Evolutionary conservation across 30 jellyfish, hydroid and myxozoan species (phyloP), one percentile per base, ranked within the genome.

Genomic region (Hydractinia symbiolongicarpus): DNA sequence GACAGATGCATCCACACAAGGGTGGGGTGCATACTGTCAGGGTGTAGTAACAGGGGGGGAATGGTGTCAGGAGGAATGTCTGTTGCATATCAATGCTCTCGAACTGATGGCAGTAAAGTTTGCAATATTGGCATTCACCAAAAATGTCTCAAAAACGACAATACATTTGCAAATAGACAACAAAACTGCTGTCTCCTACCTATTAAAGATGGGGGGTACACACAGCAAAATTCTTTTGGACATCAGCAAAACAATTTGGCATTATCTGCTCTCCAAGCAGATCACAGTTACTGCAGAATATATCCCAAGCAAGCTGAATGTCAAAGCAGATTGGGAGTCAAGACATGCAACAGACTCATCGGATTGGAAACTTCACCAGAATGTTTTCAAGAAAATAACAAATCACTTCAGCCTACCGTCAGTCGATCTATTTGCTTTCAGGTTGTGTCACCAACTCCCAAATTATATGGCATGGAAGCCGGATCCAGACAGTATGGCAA

Each of bases 281-380:
- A 71, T 82, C 89, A 82, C 84, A 16, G 55, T 82, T 82, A 82
- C 89, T 50, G 84, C 78, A 30, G 89, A 82, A 17, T 68, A 72
- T 56, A 52, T 82, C 54, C 84, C 89, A 57, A 49, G 85, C 54
- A 49, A 21, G 44, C 81, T 82, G 66, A 82, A 72, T 52, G 9
- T 57, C 81, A 49, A 79, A 70, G 87, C 87, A 9, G 87, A 79
- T 68, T 9, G 87, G 81, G 67, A 54, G 55, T 79, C 87, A 64
- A 20, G 87, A 60, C 60, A 77, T 53, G 53, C 49, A 53, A 66
- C 20, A 68, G 87, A 79, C 54, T 57, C 83, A 61, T 60, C 81
- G 69, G 50, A 79, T 60, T 60, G 87, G 87, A 55, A 55, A 57
- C 49, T 79, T 54, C 44, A 54, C 81, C 83, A 67, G 67, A 69